Evolutionary conservation across 2,113 vertebrate species (phyloP), one percentile per base, ranked within the genome.

Genomic region (Nestor notabilis): DNA sequence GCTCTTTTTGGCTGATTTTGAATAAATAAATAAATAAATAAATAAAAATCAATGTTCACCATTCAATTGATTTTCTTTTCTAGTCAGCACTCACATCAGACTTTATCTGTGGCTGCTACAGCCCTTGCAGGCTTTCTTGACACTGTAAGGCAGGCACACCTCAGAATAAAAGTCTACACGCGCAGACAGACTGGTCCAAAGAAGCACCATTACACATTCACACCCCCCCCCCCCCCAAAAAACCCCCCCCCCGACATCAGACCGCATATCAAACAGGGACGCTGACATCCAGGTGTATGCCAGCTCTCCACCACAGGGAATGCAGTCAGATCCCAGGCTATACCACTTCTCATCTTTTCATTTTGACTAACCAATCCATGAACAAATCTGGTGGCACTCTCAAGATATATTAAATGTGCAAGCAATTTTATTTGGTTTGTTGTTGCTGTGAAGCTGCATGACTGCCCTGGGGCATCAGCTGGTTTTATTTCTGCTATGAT

Each of bases 401-500:
- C 35, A 9, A 25, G 55, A 19, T 68, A 58, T 44, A 78, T 81
- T 47, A 75, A 70, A 78, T 9, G 37, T 66, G 52, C 65, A 80
- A 89, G 74, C n/a, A 29, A 11, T 53, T 13, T 68, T 65, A 7
- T 66, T 56, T 66, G 21, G 56, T 41, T 65, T 47, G 10, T 6
- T 58, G 60, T 53, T 86, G 94, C 69, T 84, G 43, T 70, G 79
- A 93, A 96, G 74, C 77, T 63, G 83, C 49, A 55, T 65, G 52
- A 31, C 29, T 91, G 80, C 77, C 81, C 89, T 14, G 86, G 68
- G 87, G 91, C 89, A 91, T 63, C 84, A 76, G 93, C 81, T 94
- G 56, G 24, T 91, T 90, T 96, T 74, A 76, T 96, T 95, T 96
- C 95, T 97, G 93, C 84, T 87, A n/a, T 53, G 89, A 96, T 82